Base-by-base conservation (phyloP, 2,888 invertebrate species). In the Amiota minor region DNA sequence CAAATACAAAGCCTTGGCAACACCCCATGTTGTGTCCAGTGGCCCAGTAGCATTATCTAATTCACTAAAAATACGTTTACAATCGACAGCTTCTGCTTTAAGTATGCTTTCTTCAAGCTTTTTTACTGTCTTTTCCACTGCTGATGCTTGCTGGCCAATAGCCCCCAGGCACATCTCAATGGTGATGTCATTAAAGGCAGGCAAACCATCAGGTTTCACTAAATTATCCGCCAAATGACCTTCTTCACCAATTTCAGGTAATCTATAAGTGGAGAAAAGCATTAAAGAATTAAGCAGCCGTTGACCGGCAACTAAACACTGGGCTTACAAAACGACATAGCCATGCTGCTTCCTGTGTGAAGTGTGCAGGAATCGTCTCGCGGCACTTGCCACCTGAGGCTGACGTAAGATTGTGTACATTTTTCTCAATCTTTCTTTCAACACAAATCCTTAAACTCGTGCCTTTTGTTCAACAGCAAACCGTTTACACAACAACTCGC, bases 211-310 rank as follows among this genome's bases (percentile, higher is more conserved):
- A 2, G 88, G 75, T 76, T 94, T 92, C 10, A 97, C 89, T 20
- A 97, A 89, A 3, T 94, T 92, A 89, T 95, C 95, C 81, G 94
- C 93, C 70, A 95, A 94, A 11, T 93, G 92, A 16, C 93, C 91
- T 90, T 97, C 97, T 87, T 95, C 95, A 2, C 95, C 95, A 75
- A 95, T 95, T 92, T 95, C 95, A 74, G 95, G 95, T 77, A 95
- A 93, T 77, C 95, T 95, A 89, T 74, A 56, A 61, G 20, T 47
- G 35, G 72, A 56, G 56, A 14, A 9, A n/a, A 61, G 35, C 18
- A 72, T 56, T 20, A 46, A 35, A 35, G 35, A 6, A 35, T 9
- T 8, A 71, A 14, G n/a, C 2, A 4, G 16, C 23, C 14, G 49
- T 46, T 46, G 45, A 49, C 12, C 35, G 35, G 35, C 35, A 35